phyloP scores from a whole-genome alignment of 2,797 vertebrate species.

The Novumbra hubbsi region DNA sequence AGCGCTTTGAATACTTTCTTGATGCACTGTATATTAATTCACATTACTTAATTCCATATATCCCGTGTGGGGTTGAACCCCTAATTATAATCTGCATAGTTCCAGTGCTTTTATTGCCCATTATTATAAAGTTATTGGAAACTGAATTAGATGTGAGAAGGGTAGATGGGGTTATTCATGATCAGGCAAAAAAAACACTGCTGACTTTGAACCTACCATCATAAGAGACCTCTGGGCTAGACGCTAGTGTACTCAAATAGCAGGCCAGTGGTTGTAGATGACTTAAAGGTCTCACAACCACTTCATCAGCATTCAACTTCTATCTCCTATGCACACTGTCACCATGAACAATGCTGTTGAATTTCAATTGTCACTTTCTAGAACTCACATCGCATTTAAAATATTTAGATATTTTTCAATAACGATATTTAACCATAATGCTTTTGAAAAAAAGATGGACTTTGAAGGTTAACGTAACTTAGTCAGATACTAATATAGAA shows the following conservation, averaged over 20 bases:
- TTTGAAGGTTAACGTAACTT: slow-evolving; percentile 25
- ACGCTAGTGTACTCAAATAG: neutral
- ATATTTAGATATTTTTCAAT: slow-evolving; percentile 18
- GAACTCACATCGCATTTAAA: slow-evolving; percentile 17
- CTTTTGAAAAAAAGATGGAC: slow-evolving; percentile 11
- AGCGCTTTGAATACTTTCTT: too few species aligned
- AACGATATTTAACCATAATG: slow-evolving; percentile 15
- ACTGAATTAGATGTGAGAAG: neutral
- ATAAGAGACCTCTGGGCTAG: neutral
- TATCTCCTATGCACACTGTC: neutral
- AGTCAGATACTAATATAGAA: neutral
- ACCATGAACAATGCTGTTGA: neutral
- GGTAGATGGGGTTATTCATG: neutral
- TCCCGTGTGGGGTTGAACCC: neutral
- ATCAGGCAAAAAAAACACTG: neutral
- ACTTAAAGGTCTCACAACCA: neutral
- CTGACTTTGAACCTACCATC: neutral
- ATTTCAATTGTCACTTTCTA: slow-evolving; percentile 15
- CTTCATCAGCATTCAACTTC: neutral
- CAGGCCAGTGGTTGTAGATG: neutral
- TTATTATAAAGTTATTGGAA: neutral
- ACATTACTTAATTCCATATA: neutral
- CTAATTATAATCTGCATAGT: neutral
- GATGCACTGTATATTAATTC: neutral
- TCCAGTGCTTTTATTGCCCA: neutral